Conservation (phyloP, 2,888 invertebrate genomes). For the Nebria salina region DNA sequence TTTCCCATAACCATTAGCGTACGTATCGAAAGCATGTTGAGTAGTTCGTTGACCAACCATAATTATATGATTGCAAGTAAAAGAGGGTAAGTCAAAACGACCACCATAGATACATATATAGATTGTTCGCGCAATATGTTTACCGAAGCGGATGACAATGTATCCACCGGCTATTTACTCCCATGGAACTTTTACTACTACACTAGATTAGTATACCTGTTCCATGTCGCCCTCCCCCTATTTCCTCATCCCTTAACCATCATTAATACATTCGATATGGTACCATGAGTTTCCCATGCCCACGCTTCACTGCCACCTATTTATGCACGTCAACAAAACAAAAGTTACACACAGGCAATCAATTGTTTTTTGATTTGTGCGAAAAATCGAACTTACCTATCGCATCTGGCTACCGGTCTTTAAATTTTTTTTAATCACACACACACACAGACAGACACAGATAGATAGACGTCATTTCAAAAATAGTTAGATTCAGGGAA, state of each 20-base stretch:
- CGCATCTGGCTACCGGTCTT: too few relatives aligned
- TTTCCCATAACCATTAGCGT: neutral
- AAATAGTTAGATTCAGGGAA: too few relatives aligned
- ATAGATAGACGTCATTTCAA: too few relatives aligned
- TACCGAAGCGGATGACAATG: constrained; percentile 7
- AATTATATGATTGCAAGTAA: neutral
- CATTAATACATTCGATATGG: constrained; percentile 3
- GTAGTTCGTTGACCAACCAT: neutral
- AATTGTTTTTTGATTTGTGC: neutral
- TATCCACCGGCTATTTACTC: neutral
- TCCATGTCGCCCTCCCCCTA: neutral
- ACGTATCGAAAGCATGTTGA: neutral
- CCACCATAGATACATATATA: neutral
- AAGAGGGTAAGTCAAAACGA: constrained; percentile 12
- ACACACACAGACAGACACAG: too few relatives aligned
- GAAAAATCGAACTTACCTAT: neutral
- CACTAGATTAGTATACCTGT: constrained; percentile 4
- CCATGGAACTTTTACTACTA: neutral
- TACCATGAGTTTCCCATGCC: neutral
- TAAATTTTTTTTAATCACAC: too few relatives aligned
- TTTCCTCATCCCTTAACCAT: neutral
- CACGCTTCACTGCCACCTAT: neutral
- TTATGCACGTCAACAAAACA: neutral
- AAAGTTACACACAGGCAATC: neutral
- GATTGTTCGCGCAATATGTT: constrained; percentile 18